Percentiles rank a stretch among this genome's conserved stretches.
Conservation (phyloP, 2,113 vertebrate species). For the Mirounga angustirostris region DNA sequence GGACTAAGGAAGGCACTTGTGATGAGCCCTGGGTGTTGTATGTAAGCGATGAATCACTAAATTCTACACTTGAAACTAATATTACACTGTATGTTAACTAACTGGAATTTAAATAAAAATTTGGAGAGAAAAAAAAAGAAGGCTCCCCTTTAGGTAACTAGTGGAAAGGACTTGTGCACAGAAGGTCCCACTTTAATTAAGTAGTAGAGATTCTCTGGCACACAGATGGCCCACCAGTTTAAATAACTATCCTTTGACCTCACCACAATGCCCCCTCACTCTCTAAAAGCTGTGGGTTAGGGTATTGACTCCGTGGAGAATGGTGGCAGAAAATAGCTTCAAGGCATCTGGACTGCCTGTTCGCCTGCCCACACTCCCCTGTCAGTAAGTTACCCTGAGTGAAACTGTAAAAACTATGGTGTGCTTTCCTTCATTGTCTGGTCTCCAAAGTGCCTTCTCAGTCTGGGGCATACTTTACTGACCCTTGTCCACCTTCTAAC, state of each 20-base stretch:
- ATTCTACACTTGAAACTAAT: background rate
- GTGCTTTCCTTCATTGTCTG: background rate
- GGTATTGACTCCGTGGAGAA: background rate
- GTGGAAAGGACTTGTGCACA: background rate
- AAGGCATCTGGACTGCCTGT: background rate
- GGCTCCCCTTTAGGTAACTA: background rate
- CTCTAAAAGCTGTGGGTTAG: background rate
- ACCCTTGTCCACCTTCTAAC: background rate
- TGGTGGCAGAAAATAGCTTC: background rate
- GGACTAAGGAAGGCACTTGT: background rate
- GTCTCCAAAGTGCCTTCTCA: background rate
- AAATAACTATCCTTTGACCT: background rate
- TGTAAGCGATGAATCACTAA: background rate
- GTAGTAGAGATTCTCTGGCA: background rate
- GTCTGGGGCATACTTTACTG: background rate
- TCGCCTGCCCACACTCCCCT: background rate
- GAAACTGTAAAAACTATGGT: background rate
- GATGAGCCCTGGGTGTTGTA: background rate
- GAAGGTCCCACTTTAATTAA: background rate
- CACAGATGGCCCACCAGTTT: background rate
- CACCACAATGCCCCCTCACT: background rate
- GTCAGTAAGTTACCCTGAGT: background rate
- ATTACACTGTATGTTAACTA: background rate
- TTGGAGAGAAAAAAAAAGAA: background rate
- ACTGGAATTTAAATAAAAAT: background rate